Conservation (phyloP, 2,113 vertebrate genomes). For the Crotalus tigris region DNA sequence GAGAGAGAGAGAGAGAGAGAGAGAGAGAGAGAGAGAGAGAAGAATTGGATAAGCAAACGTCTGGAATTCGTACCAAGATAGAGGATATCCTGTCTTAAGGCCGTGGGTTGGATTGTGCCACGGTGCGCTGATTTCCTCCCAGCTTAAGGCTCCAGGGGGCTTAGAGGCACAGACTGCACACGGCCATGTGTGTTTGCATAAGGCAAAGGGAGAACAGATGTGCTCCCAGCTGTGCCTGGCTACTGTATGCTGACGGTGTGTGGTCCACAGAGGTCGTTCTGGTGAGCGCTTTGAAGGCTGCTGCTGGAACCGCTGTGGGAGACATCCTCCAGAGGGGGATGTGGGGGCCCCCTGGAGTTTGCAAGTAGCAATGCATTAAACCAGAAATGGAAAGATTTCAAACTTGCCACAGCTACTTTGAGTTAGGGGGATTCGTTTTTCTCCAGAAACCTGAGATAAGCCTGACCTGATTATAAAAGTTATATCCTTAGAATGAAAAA, state of each 20-base stretch:
- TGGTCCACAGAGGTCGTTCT: slow-evolving; percentile 19
- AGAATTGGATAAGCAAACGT: not conserved
- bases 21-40: not conserved
- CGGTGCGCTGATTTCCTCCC: not conserved
- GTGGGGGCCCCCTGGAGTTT: not conserved
- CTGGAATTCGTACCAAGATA: not conserved
- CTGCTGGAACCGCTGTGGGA: not conserved
- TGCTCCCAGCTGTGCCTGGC: slow-evolving; percentile 28
- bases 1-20: too few species aligned
- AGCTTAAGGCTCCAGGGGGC: not conserved
- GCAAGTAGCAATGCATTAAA: not conserved
- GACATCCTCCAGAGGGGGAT: not conserved
- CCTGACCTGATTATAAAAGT: not conserved
- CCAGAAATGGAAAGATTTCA: not conserved
- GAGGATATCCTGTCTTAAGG: slow-evolving; percentile 23
- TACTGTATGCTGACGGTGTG: slow-evolving; percentile 31
- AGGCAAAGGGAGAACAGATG: slow-evolving; percentile 38
- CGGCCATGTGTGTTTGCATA: slow-evolving; percentile 18
- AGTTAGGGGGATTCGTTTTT: not conserved
- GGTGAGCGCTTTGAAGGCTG: slow-evolving; percentile 9
- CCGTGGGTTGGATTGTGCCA: not conserved
- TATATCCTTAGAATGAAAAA: not conserved
- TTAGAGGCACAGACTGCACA: slow-evolving; percentile 2
- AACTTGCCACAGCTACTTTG: not conserved
- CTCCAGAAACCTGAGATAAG: not conserved